Conservation (phyloP, 2,888 invertebrate genomes). For the Archips crataeganus region DNA sequence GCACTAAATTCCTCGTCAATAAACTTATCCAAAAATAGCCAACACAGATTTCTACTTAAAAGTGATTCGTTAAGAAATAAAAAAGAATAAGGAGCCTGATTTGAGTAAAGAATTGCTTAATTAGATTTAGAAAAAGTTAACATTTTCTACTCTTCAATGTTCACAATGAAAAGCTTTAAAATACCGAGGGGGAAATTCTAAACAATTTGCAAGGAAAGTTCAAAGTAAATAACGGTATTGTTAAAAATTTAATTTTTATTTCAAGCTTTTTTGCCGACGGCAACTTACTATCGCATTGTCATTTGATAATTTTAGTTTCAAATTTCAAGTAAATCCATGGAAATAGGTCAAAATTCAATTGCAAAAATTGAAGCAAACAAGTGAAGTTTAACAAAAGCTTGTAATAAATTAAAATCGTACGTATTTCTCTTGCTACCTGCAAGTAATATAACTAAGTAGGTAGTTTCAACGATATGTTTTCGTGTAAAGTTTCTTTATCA, state of each 20-base stretch:
- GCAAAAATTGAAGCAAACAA: no score
- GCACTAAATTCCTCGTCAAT: background rate
- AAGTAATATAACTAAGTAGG: conserved; percentile 20
- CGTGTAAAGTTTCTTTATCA: conserved; percentile 42
- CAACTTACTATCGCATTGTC: no score
- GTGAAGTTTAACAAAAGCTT: no score
- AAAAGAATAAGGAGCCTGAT: conserved; percentile 19
- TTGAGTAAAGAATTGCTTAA: conserved; percentile 22
- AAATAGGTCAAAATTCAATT: no score
- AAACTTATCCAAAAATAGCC: background rate
- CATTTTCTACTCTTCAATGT: conserved; percentile 13
- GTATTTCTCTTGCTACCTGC: background rate
- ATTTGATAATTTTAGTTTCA: no score
- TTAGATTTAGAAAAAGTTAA: conserved; percentile 28
- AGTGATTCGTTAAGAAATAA: conserved; percentile 13
- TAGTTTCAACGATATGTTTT: conserved; percentile 37
- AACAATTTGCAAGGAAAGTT: conserved; percentile 12
- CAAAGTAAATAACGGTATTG: conserved; percentile 1
- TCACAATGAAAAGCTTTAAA: conserved; percentile 23
- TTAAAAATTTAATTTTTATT: no score
- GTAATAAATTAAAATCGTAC: conserved; percentile 12
- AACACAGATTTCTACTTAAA: background rate
- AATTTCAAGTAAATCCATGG: no score
- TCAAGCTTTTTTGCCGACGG: no score
- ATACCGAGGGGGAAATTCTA: background rate